Evolutionary conservation across 2,888 invertebrate species (phyloP).

Genomic region (Pristionchus maxplancki): DNA sequence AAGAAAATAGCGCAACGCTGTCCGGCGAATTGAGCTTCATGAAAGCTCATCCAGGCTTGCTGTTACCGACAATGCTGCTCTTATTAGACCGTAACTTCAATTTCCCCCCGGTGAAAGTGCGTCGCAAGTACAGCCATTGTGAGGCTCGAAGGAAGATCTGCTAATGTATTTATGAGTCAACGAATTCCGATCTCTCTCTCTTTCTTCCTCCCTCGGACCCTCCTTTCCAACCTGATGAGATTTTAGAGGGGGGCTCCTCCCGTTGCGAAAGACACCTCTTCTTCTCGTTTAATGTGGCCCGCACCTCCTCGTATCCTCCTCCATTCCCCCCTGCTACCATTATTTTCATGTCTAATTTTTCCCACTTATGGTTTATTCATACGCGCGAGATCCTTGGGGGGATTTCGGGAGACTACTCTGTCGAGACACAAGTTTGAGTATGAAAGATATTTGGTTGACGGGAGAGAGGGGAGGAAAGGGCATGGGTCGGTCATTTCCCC

Average conservation of each 20-base stretch:
- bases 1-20: no score
- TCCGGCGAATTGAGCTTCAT: neutral
- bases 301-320: neutral
- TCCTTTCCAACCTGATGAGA: conserved; percentile 17
- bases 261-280: conserved; percentile 34
- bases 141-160: neutral
- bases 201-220: neutral
- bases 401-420: neutral
- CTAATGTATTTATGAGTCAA: conserved; percentile 44
- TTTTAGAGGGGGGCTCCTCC: neutral
- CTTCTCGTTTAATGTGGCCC: neutral
- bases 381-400: neutral
- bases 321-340: neutral
- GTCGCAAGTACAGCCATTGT: conserved; percentile 18
- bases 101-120: neutral
- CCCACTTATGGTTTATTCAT: conserved; percentile 30
- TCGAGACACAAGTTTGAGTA: neutral
- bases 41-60: neutral
- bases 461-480: conserved; percentile 2
- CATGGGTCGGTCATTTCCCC: conserved; percentile 51
- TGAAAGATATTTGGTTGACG: neutral
- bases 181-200: conserved; percentile 26
- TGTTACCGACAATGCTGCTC: neutral
- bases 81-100: neutral
- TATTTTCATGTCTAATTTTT: conserved; percentile 31